Evolutionary conservation across 2,113 vertebrate species (phyloP).

Genomic region (Pantherophis guttatus): DNA sequence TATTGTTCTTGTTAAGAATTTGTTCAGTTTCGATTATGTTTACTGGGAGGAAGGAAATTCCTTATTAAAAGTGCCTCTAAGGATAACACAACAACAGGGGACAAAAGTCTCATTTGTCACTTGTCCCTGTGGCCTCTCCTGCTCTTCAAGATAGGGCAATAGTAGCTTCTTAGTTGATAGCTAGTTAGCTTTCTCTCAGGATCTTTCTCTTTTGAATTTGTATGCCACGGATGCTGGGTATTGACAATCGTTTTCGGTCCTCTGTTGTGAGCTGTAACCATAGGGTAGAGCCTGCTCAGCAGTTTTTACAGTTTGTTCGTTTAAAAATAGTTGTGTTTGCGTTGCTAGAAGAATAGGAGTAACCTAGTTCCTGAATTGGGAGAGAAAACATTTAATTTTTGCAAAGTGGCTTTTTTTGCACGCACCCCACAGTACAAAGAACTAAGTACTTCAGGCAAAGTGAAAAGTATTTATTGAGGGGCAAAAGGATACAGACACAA

Average conservation of each 20-base stretch:
- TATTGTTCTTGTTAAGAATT: not conserved
- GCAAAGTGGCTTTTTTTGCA: not conserved
- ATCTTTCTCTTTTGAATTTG: not conserved
- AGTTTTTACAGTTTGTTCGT: not conserved
- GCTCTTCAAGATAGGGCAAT: not conserved
- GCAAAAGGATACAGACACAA: not conserved
- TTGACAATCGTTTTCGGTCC: not conserved
- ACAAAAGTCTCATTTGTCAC: not conserved
- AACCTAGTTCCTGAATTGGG: not conserved
- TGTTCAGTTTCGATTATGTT: not conserved
- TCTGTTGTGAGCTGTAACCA: not conserved
- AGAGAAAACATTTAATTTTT: not conserved
- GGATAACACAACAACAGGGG: not conserved
- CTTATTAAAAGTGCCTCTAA: not conserved
- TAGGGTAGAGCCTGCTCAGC: not conserved
- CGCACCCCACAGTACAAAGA: not conserved
- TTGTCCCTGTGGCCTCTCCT: not conserved
- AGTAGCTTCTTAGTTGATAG: not conserved
- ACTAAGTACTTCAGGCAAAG: not conserved
- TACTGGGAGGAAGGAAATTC: not conserved
- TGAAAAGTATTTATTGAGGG: not conserved
- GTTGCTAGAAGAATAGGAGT: not conserved
- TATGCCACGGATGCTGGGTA: fast-evolving
- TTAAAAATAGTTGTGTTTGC: not conserved
- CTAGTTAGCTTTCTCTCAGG: not conserved